phyloP scores from a whole-genome alignment of 2,113 vertebrate genomes.

The Platysternon megacephalum region DNA sequence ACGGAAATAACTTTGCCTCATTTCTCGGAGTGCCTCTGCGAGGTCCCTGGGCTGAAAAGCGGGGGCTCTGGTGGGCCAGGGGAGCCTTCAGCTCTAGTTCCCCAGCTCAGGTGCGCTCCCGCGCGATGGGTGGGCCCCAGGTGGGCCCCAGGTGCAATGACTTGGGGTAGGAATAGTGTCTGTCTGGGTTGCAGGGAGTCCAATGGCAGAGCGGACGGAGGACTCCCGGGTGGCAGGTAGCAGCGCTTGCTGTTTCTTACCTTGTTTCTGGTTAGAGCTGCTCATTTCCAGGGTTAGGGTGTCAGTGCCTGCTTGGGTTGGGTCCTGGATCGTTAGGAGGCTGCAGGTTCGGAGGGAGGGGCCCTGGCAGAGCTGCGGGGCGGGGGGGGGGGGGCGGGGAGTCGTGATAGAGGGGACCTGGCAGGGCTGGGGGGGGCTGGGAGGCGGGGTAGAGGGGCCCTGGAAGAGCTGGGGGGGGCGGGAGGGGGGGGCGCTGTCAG shows the following conservation, averaged over 20 bases:
- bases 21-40: neutral
- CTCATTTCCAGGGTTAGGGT: neutral
- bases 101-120: neutral
- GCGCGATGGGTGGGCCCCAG: no score
- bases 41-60: neutral
- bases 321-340: neutral
- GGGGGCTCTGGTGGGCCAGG: no score
- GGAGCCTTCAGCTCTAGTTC: no score
- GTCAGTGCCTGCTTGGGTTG: neutral
- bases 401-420: neutral
- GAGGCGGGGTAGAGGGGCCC: no score
- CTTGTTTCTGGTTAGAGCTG: neutral
- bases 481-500: no score
- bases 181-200: neutral
- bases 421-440: neutral
- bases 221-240: neutral
- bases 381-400: neutral
- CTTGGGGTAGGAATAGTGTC: neutral
- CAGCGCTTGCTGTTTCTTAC: neutral
- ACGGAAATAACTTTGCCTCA: neutral
- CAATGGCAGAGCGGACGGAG: rapidly evolving
- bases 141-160: neutral
- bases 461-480: no score
- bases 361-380: neutral
- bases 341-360: neutral